Evolutionary conservation across 2,113 vertebrate species (phyloP), one percentile per base, ranked within the genome.

Genomic region (Mobula birostris): DNA sequence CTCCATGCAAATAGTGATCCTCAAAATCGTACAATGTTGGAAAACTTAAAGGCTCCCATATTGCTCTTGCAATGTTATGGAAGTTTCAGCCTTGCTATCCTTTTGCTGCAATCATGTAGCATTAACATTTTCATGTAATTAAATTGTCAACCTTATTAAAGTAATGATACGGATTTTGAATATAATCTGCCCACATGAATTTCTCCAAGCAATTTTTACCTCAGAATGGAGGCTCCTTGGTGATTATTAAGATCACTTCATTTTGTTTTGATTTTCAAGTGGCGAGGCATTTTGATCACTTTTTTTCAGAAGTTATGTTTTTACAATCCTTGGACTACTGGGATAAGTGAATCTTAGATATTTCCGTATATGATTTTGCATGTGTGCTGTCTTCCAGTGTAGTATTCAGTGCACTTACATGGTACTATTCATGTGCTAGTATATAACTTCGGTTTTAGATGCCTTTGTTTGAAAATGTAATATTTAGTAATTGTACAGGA

Each of bases 71-170:
- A 76, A 93, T 93, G 70, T 93, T 17, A 40, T 32, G 74, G 68
- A 72, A 72, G 19, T 74, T 36, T 56, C 36, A 76, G 40, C 9
- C 21, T 92, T 87, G 12, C 68, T 48, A 19, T 76, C 21, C 68
- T 74, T 74, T 93, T 93, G 21, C 68, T 93, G 68, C 24, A 56
- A 74, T 36, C 74, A 72, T 93, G 91, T 93, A 70, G 40, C 36
- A 29, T 74, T 56, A 76, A 56, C 40, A 29, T 48, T 90, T 19
- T 90, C 32, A 93, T 76, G 4, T 93, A 74, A 4, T 76, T 74
- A 24, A 21, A 74, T 40, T 48, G 68, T 29, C 36, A 74, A 40
- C 40, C n/a, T 40, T 12, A 74, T 72, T 61, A 88, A 88, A 66
- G 12, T 56, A 56, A 56, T 74, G 91, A 40, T 74, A 5, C 76